Percentiles rank a stretch among this genome's conserved stretches.
Evolutionary conservation across 2,888 invertebrate species (phyloP).

Genomic region (Nineta flava): DNA sequence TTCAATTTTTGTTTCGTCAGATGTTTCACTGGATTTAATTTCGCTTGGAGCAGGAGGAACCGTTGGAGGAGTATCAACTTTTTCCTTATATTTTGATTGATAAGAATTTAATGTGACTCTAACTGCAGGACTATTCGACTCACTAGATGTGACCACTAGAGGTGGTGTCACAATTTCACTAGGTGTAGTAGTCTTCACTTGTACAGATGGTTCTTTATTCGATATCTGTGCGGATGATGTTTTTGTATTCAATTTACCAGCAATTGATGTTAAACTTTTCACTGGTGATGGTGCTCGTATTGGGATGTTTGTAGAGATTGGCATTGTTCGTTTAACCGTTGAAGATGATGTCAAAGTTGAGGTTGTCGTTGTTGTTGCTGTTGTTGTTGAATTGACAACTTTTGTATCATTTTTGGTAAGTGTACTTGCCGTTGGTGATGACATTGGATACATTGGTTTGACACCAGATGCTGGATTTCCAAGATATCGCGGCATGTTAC

Average conservation of each 20-base stretch:
- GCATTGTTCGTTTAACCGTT: background rate
- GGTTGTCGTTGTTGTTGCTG: slow-evolving; percentile 1
- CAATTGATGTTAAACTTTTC: background rate
- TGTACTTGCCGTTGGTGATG: slow-evolving; percentile 8
- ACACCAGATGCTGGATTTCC: slow-evolving; percentile 42
- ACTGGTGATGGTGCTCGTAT: background rate
- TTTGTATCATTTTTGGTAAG: background rate
- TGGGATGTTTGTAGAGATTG: background rate
- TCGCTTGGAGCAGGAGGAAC: no score
- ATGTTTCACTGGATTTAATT: background rate
- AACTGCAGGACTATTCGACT: background rate
- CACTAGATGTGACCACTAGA: background rate
- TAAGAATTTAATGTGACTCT: background rate
- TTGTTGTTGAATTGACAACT: no score
- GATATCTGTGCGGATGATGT: background rate
- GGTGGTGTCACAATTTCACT: background rate
- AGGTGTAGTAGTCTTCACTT: background rate
- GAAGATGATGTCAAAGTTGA: background rate
- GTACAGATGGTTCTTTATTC: background rate
- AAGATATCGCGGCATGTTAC: slow-evolving; percentile 33
- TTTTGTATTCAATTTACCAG: background rate
- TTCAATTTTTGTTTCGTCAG: background rate
- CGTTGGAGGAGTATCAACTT: background rate
- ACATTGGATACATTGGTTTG: slow-evolving; percentile 38
- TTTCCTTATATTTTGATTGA: background rate